Percentiles rank a stretch among this genome's conserved stretches.
Evolutionary conservation across 92 coral and sea anemone species (phyloP).

Genomic region (Actinostola sp.): DNA sequence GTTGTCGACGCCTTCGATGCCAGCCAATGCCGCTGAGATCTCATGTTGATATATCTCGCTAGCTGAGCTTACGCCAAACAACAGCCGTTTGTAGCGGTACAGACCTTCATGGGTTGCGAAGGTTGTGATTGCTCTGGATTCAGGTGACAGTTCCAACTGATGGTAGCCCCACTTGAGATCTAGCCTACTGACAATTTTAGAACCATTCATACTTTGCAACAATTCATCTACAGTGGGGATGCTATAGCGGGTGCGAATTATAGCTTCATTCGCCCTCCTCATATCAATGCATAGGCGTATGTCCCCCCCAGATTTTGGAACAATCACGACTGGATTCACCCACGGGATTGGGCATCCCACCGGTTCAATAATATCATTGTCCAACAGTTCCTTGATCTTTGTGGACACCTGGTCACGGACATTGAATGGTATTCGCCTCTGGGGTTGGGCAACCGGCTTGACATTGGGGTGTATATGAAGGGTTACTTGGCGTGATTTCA

Average conservation of each 20-base stretch:
- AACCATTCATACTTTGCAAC: conserved; percentile 38
- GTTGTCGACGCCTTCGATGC: conserved; percentile 25
- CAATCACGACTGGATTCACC: conserved; percentile 49
- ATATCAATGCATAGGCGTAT: conserved; percentile 39
- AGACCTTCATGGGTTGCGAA: conserved; percentile 41
- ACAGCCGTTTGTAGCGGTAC: conserved; percentile 37
- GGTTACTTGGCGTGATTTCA: too few species aligned
- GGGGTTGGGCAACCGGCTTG: too few species aligned
- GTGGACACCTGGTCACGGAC: conserved; percentile 7
- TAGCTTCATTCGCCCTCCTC: conserved; percentile 39
- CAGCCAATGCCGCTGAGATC: conserved; percentile 39
- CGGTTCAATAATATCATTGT: conserved; percentile 11
- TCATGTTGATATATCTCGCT: conserved; percentile 59
- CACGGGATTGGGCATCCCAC: conserved; percentile 38
- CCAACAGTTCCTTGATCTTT: conserved; percentile 3
- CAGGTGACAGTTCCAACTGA: conserved; percentile 48
- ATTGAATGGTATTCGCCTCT: too few species aligned
- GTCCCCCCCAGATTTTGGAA: conserved; percentile 34
- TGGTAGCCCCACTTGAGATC: conserved; percentile 56
- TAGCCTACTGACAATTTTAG: conserved; percentile 35
- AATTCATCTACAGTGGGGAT: conserved; percentile 49
- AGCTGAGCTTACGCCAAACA: conserved; percentile 45
- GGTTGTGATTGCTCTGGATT: conserved; percentile 49
- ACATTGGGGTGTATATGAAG: too few species aligned
- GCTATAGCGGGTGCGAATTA: conserved; percentile 23